Conservation (phyloP, 2,797 vertebrate genomes). For the Nannoperca obscura region DNA sequence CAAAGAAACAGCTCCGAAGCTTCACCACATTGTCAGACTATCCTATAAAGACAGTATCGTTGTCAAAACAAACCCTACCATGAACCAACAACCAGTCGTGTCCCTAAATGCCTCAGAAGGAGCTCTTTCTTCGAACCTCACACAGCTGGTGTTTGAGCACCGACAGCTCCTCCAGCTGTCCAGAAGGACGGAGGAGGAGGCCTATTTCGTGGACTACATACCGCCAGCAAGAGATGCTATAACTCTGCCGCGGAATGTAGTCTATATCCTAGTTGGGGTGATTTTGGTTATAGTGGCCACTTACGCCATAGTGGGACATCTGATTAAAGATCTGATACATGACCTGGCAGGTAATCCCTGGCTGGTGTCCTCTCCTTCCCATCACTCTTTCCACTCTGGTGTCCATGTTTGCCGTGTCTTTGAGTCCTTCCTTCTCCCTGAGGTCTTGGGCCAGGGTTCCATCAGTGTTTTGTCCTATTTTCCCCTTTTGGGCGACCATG, state of each 20-base stretch:
- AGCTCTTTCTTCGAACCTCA: slow-evolving; percentile 51
- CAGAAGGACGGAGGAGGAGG: slow-evolving; percentile 56
- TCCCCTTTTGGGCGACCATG: background rate
- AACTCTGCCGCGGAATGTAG: slow-evolving; percentile 84
- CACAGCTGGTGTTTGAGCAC: slow-evolving; percentile 55
- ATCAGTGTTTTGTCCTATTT: slow-evolving; percentile 12
- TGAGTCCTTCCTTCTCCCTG: slow-evolving; percentile 24
- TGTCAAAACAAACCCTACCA: slow-evolving; percentile 33
- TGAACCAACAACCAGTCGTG: slow-evolving; percentile 45
- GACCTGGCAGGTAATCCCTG: slow-evolving; percentile 91
- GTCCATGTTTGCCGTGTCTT: slow-evolving; percentile 22
- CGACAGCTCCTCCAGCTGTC: slow-evolving; percentile 72
- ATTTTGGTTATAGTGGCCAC: slow-evolving; percentile 88
- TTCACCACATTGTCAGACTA: slow-evolving; percentile 12
- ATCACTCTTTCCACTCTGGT: slow-evolving; percentile 9
- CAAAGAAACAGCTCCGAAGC: slow-evolving; percentile 27
- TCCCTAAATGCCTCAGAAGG: slow-evolving; percentile 54
- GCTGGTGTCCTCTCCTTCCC: slow-evolving; percentile 23
- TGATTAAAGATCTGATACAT: slow-evolving; percentile 92
- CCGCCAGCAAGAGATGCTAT: slow-evolving; percentile 88
- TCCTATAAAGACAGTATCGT: slow-evolving; percentile 30
- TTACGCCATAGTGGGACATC: slow-evolving; percentile 94
- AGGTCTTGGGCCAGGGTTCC: background rate
- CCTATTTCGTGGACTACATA: slow-evolving; percentile 87
- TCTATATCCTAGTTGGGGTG: slow-evolving; percentile 88